Base-by-base conservation (phyloP, 2,113 vertebrate species). In the Cairina moschata region DNA sequence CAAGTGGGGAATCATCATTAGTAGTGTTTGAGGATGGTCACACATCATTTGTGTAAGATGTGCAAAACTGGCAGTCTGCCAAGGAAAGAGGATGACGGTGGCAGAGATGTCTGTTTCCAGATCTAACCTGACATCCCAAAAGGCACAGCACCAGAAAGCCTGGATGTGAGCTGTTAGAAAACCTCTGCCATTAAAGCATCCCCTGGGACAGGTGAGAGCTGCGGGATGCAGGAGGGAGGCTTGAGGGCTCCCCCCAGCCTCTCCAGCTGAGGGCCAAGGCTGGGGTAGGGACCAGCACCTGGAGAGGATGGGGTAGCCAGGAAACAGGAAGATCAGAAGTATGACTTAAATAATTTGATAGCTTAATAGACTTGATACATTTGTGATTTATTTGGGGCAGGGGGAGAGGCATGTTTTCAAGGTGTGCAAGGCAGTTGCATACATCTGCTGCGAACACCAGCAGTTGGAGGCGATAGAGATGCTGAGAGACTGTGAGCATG, bases 151-250 rank as follows among this genome's bases (percentile, higher is more conserved):
- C 28, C 32, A 26, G 1, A 77, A 29, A 88, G 31, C 36, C 65
- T 82, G 25, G 14, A 52, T 56, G 2, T 2, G 56, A 60, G 11
- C 26, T 4, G 0, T 15, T n/a, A 36, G 50, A 89, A 86, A 94
- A 58, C 14, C 2, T 44, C 11, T 59, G 13, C 31, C 18, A 15
- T 40, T 67, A 52, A 75, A 75, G 0, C 0, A 84, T 28, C 12
- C 13, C 17, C 46, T 59, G 2, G 28, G 54, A 56, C 16, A 56
- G 54, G 28, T 17, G 54, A 56, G 28, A 56, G 4, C 42, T 54
- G 34, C 1, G 1, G 28, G 10, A 72, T 11, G 46, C 0, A 0
- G n/a, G n/a, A 17, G 68, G 54, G 25, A 68, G 44, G 16, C 0
- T 1, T 38, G 38, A 55, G 66, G 56, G 8, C 14, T 36, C 9